Evolutionary conservation across 2,888 invertebrate species (phyloP).

Genomic region (Iphiclides podalirius): DNA sequence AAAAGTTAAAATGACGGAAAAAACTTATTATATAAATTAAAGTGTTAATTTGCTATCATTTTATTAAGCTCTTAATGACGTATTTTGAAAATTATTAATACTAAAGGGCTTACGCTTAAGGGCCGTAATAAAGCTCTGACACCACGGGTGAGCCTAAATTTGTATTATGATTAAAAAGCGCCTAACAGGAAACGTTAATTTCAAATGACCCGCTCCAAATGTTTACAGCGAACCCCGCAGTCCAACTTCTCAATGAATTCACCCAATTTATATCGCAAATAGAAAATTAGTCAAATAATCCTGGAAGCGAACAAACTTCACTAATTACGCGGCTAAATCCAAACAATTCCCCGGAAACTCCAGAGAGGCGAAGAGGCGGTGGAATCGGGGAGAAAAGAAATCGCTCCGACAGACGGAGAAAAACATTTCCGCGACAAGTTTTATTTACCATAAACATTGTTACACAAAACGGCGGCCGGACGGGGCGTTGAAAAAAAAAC

Average conservation of each 20-base stretch:
- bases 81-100: too few species aligned
- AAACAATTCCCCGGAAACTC: conserved; percentile 63
- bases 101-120: too few species aligned
- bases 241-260: conserved; percentile 55
- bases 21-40: too few species aligned
- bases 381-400: conserved; percentile 63
- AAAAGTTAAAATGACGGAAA: too few species aligned
- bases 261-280: conserved; percentile 61
- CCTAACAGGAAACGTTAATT: too few species aligned
- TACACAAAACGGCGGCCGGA: conserved; percentile 53
- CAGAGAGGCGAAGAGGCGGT: conserved; percentile 53
- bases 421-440: conserved; percentile 77
- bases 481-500: conserved; percentile 70
- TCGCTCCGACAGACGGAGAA: conserved; percentile 64
- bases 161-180: too few species aligned
- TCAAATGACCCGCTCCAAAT: not conserved
- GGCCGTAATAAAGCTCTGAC: too few species aligned
- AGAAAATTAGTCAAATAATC: conserved; percentile 70
- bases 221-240: conserved; percentile 24
- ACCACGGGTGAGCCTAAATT: too few species aligned
- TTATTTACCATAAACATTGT: conserved; percentile 79
- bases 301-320: conserved; percentile 72
- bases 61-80: too few species aligned
- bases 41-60: too few species aligned
- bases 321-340: conserved; percentile 79